Evolutionary conservation across 2,888 invertebrate species (phyloP).

Genomic region (Lamellibrachia columna): DNA sequence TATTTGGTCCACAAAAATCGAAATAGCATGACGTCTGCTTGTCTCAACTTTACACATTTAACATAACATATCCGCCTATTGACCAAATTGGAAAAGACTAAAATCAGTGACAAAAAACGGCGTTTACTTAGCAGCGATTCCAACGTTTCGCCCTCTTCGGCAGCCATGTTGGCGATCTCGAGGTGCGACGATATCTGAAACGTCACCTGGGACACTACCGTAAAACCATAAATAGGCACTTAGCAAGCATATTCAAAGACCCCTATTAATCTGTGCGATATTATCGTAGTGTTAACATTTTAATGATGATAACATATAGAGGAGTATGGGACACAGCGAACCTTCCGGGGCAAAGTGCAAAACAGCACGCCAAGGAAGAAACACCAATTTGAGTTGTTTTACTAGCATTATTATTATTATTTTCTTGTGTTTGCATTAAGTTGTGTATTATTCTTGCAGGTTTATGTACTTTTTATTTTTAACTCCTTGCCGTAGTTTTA

Average conservation of each 20-base stretch:
- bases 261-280: not conserved
- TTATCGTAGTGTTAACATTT: no score
- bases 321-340: no score
- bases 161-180: slow-evolving; percentile 23
- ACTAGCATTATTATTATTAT: no score
- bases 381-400: no score
- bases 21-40: not conserved
- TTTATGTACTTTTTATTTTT: no score
- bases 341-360: no score
- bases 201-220: not conserved
- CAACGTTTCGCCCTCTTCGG: slow-evolving; percentile 21
- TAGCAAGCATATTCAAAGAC: not conserved
- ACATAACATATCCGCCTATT: not conserved
- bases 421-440: no score
- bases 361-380: no score
- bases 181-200: not conserved
- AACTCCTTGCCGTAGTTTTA: no score
- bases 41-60: not conserved
- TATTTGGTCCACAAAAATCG: not conserved
- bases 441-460: no score
- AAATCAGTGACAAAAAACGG: not conserved
- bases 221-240: not conserved
- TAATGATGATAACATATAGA: no score
- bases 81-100: not conserved
- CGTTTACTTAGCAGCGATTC: slow-evolving; percentile 24